These are phyloP conservation scores for Archips xylosteana DNA, from an alignment of 2,888 invertebrate genomes.

Conservation along the genomic window DNA sequence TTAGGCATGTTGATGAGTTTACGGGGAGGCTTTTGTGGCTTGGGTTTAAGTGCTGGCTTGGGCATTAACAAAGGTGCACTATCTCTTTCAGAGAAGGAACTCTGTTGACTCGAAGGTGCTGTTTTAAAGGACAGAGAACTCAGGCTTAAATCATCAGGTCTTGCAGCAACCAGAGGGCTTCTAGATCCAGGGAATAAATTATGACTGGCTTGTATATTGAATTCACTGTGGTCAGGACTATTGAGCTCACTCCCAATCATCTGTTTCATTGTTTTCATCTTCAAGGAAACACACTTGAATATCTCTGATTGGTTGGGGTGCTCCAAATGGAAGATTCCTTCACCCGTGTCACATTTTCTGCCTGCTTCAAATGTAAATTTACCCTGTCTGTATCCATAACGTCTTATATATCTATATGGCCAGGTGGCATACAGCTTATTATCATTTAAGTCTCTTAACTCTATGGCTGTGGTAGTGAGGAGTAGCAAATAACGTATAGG, in stretches of 20 bases:
- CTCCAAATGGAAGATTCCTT: slow-evolving; percentile 92
- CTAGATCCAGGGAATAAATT: slow-evolving; percentile 93
- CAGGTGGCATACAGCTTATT: slow-evolving; percentile 90
- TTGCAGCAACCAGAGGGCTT: slow-evolving; percentile 90
- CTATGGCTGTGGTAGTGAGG: slow-evolving; percentile 91
- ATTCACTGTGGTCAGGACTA: slow-evolving; percentile 89
- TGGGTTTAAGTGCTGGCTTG: slow-evolving; percentile 86
- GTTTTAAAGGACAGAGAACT: slow-evolving; percentile 79
- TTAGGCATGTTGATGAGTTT: slow-evolving; percentile 82
- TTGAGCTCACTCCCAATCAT: slow-evolving; percentile 89
- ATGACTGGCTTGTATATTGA: slow-evolving; percentile 90
- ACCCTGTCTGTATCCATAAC: slow-evolving; percentile 94
- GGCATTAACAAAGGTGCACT: slow-evolving; percentile 78
- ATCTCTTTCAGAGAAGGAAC: slow-evolving; percentile 71
- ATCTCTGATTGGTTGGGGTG: slow-evolving; percentile 94
- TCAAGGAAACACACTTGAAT: slow-evolving; percentile 91
- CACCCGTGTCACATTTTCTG: slow-evolving; percentile 93
- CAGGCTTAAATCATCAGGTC: slow-evolving; percentile 79
- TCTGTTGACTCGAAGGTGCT: slow-evolving; percentile 74
- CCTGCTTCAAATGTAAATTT: slow-evolving; percentile 96
- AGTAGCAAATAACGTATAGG: slow-evolving; percentile 90
- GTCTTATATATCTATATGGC: slow-evolving; percentile 93
- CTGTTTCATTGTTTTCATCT: slow-evolving; percentile 95
- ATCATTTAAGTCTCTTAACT: slow-evolving; percentile 88
- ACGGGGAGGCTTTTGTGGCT: slow-evolving; percentile 87